These are phyloP conservation scores for Diachasmimorpha longicaudata DNA, from an alignment of 1,140 invertebrate species.

Conservation along the genomic window DNA sequence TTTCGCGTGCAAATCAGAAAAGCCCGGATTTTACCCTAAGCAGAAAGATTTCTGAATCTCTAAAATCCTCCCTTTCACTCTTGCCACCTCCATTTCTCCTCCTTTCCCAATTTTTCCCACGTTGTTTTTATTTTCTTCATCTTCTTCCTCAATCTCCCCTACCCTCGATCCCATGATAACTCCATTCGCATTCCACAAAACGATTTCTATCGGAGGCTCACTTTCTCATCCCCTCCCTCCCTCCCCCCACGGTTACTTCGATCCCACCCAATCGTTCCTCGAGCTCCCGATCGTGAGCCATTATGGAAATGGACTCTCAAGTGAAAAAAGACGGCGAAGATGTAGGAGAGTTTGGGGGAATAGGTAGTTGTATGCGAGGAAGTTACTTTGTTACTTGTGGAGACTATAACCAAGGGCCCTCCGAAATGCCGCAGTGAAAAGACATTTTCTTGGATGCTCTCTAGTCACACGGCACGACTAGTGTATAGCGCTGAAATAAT, in stretches of 20 bases:
- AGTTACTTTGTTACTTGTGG: not conserved
- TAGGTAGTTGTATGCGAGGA: not conserved
- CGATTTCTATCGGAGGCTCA: constrained; percentile 8
- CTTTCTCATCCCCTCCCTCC: not conserved
- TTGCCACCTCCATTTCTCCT: not conserved
- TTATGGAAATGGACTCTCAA: constrained; percentile 22
- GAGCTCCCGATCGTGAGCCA: constrained; percentile 7
- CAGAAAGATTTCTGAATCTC: not conserved
- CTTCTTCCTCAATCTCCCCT: not conserved
- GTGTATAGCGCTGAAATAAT: not conserved
- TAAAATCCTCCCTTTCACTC: not conserved
- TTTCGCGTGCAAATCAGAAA: not conserved
- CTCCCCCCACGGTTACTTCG: no score
- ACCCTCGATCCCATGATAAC: not conserved
- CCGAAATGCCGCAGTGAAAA: not conserved
- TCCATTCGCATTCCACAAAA: constrained; percentile 26
- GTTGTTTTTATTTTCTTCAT: not conserved
- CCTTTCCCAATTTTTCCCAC: not conserved
- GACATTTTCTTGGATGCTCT: not conserved
- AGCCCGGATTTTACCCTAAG: not conserved
- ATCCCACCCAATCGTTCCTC: constrained; percentile 16
- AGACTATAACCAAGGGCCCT: not conserved
- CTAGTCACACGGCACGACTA: not conserved
- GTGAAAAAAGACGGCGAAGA: not conserved
- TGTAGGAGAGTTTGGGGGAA: not conserved